Conservation (phyloP, 2,888 invertebrate species). For the Agrotis exclamationis region DNA sequence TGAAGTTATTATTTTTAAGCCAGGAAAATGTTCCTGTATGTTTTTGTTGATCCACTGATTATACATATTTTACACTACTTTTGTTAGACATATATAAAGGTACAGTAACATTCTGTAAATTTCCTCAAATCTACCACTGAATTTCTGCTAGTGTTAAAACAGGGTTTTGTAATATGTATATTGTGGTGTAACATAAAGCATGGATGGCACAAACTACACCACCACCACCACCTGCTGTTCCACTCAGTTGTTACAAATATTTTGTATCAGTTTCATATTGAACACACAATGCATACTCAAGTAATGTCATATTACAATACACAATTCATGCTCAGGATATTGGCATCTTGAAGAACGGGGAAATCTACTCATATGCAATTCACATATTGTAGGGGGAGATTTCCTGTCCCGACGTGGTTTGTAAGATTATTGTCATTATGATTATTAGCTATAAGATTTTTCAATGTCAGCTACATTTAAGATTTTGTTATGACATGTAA, state of each 20-base stretch:
- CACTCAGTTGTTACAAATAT: too few relatives aligned
- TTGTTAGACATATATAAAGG: neutral
- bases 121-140: neutral
- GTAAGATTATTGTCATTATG: conserved; percentile 36
- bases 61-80: conserved; percentile 1
- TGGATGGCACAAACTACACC: too few relatives aligned
- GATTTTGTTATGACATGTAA: conserved; percentile 37
- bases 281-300: too few relatives aligned
- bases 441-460: conserved; percentile 44
- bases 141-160: neutral
- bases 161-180: too few relatives aligned
- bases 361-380: conserved; percentile 1
- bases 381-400: neutral
- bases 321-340: neutral
- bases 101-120: neutral
- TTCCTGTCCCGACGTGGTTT: conserved; percentile 1
- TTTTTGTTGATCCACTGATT: neutral
- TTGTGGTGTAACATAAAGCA: too few relatives aligned
- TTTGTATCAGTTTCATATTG: too few relatives aligned
- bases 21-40: neutral
- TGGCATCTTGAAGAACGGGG: neutral
- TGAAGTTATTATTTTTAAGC: neutral
- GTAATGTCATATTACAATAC: too few relatives aligned
- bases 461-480: conserved; percentile 24
- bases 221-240: too few relatives aligned